These are phyloP conservation scores for Periplaneta americana DNA, from an alignment of 1,140 invertebrate genomes.

Conservation along the genomic window DNA sequence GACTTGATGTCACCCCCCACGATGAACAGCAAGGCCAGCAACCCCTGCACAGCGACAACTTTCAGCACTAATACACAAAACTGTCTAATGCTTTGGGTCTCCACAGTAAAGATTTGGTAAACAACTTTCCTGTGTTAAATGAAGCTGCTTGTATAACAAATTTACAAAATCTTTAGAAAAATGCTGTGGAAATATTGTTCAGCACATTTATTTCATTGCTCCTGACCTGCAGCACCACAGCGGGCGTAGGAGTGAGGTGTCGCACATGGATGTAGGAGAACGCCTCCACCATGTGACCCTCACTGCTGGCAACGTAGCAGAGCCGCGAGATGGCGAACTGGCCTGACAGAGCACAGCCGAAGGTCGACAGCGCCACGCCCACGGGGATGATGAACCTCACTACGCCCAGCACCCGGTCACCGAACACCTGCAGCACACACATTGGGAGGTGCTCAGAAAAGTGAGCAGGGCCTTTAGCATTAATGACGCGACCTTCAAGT, in stretches of 20 bases:
- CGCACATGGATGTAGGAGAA: conserved; percentile 81
- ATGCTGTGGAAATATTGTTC: no score
- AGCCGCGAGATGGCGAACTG: conserved; percentile 70
- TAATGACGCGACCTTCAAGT: no score
- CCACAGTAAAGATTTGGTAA: no score
- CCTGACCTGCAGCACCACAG: conserved; percentile 75
- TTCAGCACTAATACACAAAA: no score
- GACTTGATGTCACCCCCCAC: conserved; percentile 65
- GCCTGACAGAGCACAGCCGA: conserved; percentile 67
- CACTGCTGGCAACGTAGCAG: conserved; percentile 80
- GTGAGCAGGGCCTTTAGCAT: no score
- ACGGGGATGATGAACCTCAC: conserved; percentile 60
- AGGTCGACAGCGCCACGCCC: conserved; percentile 66
- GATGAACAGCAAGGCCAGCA: conserved; percentile 69
- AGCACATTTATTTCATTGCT: no score
- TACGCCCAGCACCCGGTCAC: conserved; percentile 50
- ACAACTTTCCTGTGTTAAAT: no score
- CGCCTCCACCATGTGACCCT: conserved; percentile 78
- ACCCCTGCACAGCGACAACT: no score
- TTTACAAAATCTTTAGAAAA: no score
- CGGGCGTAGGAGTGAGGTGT: conserved; percentile 74
- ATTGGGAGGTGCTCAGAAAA: no score
- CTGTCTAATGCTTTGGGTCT: no score
- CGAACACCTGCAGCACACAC: conserved; percentile 55
- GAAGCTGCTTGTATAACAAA: no score